Evolutionary conservation across 2,888 invertebrate species (phyloP), one percentile per base, ranked within the genome.

Genomic region (Capitulum mitella): DNA sequence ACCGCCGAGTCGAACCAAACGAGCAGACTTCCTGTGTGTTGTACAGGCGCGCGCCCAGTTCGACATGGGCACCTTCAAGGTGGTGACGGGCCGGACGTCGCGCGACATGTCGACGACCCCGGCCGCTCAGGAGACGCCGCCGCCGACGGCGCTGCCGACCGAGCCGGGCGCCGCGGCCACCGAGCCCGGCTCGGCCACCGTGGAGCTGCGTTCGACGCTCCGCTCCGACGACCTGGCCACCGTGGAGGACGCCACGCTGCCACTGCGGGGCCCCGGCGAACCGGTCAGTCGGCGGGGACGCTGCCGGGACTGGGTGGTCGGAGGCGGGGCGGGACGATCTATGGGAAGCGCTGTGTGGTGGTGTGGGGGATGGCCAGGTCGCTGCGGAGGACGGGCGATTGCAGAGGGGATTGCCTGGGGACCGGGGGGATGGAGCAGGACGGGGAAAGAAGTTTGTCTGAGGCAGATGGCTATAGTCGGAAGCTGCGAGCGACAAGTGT

Each of bases 61-160:
- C 46, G 76, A 76, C 46, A 76, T 76, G 76, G 22, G 29, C 76
- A 19, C 76, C 8, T 48, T 76, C 46, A 76, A 76, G 19, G 76
- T 76, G 76, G 32, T 76, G 46, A 19, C 76, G 1, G 76, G 76
- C 32, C 46, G 76, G 3, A 70, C 26, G 26, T 29, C 70, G 12
- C 70, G 70, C 26, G 70, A 70, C 26, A 70, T 70, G 70, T 26
- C 70, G 10, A 70, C 70, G 37, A 5, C 26, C 10, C 10, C 70
- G 70, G 1, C 70, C 22, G 16, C 37, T 6, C 26, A 8, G 37
- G 19, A 34, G 37, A 2, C 40, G 37, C 40, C 37, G 26, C 5
- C 70, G 26, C 34, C 64, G 34, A 22, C 64, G 3, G 34, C 5
- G 34, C 12, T 5, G 58, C 29, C 34, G 64, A 16, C 64, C 34